These are phyloP conservation scores for human (Homo sapiens) DNA, from an alignment of 2,113 vertebrate species.

Conservation along the genomic window DNA sequence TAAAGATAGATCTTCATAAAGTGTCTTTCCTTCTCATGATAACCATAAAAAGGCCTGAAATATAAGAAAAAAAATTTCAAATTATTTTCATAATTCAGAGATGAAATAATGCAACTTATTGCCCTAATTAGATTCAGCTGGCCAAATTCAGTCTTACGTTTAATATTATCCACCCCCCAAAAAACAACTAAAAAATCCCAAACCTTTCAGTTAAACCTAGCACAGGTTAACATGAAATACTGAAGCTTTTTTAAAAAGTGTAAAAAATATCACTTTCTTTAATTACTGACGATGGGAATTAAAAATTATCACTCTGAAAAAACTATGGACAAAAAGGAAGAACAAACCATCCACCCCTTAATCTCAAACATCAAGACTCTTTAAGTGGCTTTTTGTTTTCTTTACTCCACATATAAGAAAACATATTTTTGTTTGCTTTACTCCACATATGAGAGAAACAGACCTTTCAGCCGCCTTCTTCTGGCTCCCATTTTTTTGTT, in stretches of 20 bases:
- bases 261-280: background rate
- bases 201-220: conserved; percentile 19
- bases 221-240: conserved; percentile 15
- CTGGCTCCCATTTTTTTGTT: background rate
- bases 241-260: background rate
- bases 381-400: background rate
- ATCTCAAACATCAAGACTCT: background rate
- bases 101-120: conserved; percentile 54
- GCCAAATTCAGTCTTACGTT: conserved; percentile 41
- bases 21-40: conserved; percentile 94
- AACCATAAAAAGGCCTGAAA: conserved; percentile 98
- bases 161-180: background rate
- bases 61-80: conserved; percentile 69
- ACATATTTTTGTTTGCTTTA: background rate
- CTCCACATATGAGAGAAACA: background rate
- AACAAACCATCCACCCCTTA: background rate
- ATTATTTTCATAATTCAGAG: conserved; percentile 61
- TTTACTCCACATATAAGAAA: background rate
- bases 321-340: background rate
- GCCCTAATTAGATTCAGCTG: background rate
- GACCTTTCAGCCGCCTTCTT: background rate
- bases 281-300: background rate
- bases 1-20: conserved; percentile 99
- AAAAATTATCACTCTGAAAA: background rate
- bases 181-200: background rate